Percentiles rank a stretch among this genome's conserved stretches.
Evolutionary conservation across 1,140 invertebrate genomes (phyloP).

Genomic region (Atta cephalotes): DNA sequence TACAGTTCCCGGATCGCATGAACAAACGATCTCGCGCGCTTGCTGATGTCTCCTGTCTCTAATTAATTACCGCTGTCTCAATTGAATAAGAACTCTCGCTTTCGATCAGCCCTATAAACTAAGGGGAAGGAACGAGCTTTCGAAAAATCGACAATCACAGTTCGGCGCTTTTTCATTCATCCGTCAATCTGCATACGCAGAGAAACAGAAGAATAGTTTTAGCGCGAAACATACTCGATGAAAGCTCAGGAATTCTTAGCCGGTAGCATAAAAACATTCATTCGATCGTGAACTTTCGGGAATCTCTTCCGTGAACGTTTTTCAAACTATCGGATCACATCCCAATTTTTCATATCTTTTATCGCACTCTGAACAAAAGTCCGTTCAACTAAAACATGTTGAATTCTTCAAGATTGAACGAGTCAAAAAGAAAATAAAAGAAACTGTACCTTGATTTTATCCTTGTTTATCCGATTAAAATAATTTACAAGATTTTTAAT

Average conservation of each 20-base stretch:
- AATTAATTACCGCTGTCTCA: not conserved
- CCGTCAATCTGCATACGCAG: constrained; percentile 17
- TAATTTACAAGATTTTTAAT: constrained; percentile 11
- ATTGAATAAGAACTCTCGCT: constrained; percentile 7
- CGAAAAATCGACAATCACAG: constrained; percentile 61
- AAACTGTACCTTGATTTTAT: not conserved
- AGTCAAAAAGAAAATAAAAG: not conserved
- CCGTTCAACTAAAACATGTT: not conserved
- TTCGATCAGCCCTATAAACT: constrained; percentile 22
- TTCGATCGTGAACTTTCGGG: constrained; percentile 17
- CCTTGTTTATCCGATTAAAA: not conserved
- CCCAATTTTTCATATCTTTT: not conserved
- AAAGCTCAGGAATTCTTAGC: constrained; percentile 11
- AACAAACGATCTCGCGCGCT: constrained; percentile 8
- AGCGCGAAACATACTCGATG: not conserved
- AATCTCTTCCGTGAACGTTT: constrained; percentile 18
- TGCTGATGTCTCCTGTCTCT: constrained; percentile 21
- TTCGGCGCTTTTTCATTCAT: constrained; percentile 24
- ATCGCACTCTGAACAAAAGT: no score
- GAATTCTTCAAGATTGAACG: not conserved
- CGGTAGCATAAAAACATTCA: constrained; percentile 27
- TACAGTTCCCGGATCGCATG: constrained; percentile 54
- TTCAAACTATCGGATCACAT: not conserved
- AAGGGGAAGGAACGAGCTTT: constrained; percentile 22
- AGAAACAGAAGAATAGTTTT: constrained; percentile 14